phyloP scores from a whole-genome alignment of 2,113 vertebrate species.

The Micronycteris hirsuta region DNA sequence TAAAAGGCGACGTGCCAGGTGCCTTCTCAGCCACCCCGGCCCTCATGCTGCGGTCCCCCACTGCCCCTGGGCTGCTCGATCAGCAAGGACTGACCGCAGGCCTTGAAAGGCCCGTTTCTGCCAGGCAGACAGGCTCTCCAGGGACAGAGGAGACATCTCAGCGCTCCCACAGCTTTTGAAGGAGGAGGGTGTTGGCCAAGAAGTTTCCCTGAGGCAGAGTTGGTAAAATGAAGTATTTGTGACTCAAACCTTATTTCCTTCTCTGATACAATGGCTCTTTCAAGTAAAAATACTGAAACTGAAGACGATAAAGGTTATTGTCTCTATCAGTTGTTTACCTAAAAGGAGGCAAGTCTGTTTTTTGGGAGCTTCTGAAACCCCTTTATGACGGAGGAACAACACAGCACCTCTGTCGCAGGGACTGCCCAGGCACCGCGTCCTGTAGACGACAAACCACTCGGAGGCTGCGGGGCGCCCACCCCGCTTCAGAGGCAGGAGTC shows the following conservation, averaged over 20 bases:
- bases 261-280: slow-evolving; percentile 28
- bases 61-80: background rate
- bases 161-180: background rate
- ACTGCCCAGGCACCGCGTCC: fast-evolving
- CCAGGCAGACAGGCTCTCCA: background rate
- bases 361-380: background rate
- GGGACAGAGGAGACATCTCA: background rate
- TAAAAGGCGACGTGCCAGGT: fast-evolving
- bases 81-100: too few species aligned
- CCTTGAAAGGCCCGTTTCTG: background rate
- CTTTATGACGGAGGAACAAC: background rate
- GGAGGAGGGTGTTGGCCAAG: background rate
- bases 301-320: background rate
- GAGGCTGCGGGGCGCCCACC: background rate
- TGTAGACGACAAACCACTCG: fast-evolving
- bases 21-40: background rate
- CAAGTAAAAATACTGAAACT: background rate
- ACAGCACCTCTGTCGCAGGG: background rate
- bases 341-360: background rate
- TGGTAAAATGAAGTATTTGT: background rate
- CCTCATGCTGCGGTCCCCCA: too few species aligned
- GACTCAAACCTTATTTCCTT: slow-evolving; percentile 4
- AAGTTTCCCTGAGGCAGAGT: background rate
- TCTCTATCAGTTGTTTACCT: background rate
- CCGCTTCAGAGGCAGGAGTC: background rate